phyloP scores from a whole-genome alignment of 1,140 invertebrate species.

The fruit fly (Drosophila melanogaster) region Release_6_plus_ISO1_MT NT_033777.3:27405501-27406000 shows the following conservation, averaged over 20 bases:
- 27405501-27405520: constrained; percentile 76
- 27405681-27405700: constrained; percentile 32
- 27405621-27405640: constrained; percentile 64
- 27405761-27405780: constrained; percentile 12
- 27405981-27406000: constrained; percentile 29
- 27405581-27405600: constrained; percentile 2
- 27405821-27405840: constrained; percentile 23
- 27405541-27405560: constrained; percentile 58
- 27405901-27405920: constrained; percentile 59
- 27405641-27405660: constrained; percentile 7
- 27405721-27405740: constrained; percentile 15
- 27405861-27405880: constrained; percentile 6
- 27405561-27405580: constrained; percentile 12
- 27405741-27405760: constrained; percentile 33
- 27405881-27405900: constrained; percentile 37
- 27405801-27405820: constrained; percentile 42
- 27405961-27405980: constrained; percentile 61
- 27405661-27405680: constrained; percentile 7
- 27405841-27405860: constrained; percentile 53
- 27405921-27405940: constrained; percentile 68
- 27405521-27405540: constrained; percentile 71
- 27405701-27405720: constrained; percentile 30
- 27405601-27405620: constrained; percentile 1
- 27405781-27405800: constrained; percentile 36
- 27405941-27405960: constrained; percentile 58